Evolutionary conservation across 2,797 vertebrate species (phyloP), one percentile per base, ranked within the genome.

Genomic region (Spinus olivaceus): DNA sequence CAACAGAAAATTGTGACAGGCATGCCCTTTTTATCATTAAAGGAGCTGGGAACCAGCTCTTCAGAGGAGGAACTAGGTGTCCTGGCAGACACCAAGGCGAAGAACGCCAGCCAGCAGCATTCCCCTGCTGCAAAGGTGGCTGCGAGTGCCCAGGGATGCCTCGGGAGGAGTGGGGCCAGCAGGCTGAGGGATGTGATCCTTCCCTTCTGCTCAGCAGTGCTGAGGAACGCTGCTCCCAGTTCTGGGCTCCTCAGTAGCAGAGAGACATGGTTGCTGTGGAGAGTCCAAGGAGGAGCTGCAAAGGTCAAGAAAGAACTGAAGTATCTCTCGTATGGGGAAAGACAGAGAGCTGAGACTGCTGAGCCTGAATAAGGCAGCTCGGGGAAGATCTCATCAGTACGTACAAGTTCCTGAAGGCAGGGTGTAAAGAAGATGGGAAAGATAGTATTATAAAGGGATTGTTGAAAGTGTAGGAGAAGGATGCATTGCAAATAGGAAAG

Each of bases 71-170:
- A 71, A 9, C 16, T 1, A 1, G 13, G 35, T 1, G 1, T 35
- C 56, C 23, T 5, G 0, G 25, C 6, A 9, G 44, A 72, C 30
- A 37, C 8, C n/a, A 32, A 71, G 35, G 1, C 16, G 5, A n/a
- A 35, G 20, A 67, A 37, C 12, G 27, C 2, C n/a, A 67, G 35
- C 30, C 70, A 63, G 74, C 41, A 63, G 47, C 8, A 2, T 3
- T 42, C 30, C 53, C 61, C 24, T 14, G 35, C 33, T 5, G 1
- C 41, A 33, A 27, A 54, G 10, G 20, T 0, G 1, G 17, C 25
- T 8, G 23, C 12, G 5, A 3, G 35, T 12, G 15, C 3, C 57
- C 79, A 15, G n/a, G 28, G 47, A 42, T 33, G 70, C 74, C 33
- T 25, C 8, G 12, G 30, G 53, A 81, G 20, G 3, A 41, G 35